phyloP scores from a whole-genome alignment of 2,888 invertebrate species.

The Pterostichus madidus region DNA sequence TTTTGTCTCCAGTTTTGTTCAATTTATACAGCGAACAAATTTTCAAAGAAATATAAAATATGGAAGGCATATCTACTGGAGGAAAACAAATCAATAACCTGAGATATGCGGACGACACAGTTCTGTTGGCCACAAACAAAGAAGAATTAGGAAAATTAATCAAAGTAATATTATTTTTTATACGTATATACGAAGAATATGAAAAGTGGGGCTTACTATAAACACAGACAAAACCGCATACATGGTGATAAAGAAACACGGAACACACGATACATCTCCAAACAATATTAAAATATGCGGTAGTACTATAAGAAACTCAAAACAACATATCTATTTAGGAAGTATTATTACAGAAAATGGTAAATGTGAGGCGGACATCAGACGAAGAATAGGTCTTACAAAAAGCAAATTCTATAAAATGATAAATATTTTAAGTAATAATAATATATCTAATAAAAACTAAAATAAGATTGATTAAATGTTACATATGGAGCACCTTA shows the following conservation, averaged over 20 bases:
- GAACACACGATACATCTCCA: too few species aligned
- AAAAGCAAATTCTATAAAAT: background rate
- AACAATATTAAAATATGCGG: too few species aligned
- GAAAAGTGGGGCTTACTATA: too few species aligned
- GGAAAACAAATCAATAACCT: slow-evolving; percentile 59
- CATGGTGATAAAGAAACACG: too few species aligned
- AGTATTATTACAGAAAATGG: background rate
- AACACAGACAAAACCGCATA: too few species aligned
- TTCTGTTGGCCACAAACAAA: slow-evolving; percentile 56
- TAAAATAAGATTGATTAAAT: too few species aligned
- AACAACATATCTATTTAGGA: background rate
- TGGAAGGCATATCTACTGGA: background rate
- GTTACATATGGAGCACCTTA: too few species aligned
- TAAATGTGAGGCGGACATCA: background rate
- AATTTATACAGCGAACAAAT: slow-evolving; percentile 56
- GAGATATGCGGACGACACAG: slow-evolving; percentile 66
- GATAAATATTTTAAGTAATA: background rate
- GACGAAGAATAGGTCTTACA: background rate
- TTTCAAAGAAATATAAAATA: slow-evolving; percentile 52
- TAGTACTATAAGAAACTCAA: too few species aligned
- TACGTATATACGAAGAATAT: too few species aligned
- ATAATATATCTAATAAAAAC: too few species aligned
- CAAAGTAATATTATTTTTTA: too few species aligned
- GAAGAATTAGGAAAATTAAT: slow-evolving; percentile 7
- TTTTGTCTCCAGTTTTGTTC: slow-evolving; percentile 50